Evolutionary conservation across 2,113 vertebrate species (phyloP).

Genomic region (Myotis davidii): DNA sequence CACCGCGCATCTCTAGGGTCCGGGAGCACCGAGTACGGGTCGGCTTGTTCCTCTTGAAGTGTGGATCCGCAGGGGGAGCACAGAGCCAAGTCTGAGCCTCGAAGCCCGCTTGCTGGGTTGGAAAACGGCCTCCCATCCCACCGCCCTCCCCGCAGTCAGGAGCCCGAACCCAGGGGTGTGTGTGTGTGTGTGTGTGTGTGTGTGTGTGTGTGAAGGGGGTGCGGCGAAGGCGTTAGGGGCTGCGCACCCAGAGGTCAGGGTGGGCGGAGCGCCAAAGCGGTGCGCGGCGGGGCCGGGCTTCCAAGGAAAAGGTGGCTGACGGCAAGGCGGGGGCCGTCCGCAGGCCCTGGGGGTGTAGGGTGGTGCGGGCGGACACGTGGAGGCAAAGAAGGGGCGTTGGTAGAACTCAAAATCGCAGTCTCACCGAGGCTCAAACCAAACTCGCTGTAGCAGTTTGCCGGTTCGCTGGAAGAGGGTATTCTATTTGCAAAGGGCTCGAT

Average conservation of each 20-base stretch:
- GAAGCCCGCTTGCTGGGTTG: background rate
- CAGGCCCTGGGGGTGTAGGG: background rate
- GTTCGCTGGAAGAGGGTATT: constrained; percentile 75
- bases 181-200: background rate
- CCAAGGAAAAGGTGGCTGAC: background rate
- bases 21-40: background rate
- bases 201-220: background rate
- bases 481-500: background rate
- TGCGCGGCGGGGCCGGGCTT: background rate
- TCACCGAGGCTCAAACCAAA: background rate
- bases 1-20: background rate
- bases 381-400: background rate
- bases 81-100: background rate
- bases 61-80: background rate
- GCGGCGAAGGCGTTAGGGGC: background rate
- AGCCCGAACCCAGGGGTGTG: background rate
- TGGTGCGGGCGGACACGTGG: background rate
- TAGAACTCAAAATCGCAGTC: background rate
- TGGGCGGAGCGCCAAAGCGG: background rate
- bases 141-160: background rate
- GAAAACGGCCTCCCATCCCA: background rate
- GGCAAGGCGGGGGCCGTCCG: background rate
- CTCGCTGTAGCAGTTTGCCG: background rate
- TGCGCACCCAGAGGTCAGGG: background rate
- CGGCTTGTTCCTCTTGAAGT: background rate